Evolutionary conservation across 2,888 invertebrate genomes (phyloP).

Genomic region (Omphaloscelis lunosa): DNA sequence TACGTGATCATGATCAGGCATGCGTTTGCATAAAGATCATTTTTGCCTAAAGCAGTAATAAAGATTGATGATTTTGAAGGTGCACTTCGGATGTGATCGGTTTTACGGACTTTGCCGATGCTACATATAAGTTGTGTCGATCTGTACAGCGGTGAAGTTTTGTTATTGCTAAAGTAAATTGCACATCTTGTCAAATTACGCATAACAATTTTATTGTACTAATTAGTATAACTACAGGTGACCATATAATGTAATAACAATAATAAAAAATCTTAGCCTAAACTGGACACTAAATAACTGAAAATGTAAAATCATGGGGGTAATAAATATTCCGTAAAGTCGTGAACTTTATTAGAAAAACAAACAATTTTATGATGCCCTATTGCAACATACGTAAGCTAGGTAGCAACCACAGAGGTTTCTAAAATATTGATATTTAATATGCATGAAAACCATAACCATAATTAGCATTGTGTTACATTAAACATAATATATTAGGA

Average conservation of each 20-base stretch:
- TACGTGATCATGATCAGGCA: too few relatives aligned
- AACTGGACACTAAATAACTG: not conserved
- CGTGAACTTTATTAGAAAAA: not conserved
- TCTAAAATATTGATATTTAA: too few relatives aligned
- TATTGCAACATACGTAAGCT: not conserved
- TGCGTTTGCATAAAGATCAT: too few relatives aligned
- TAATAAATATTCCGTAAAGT: not conserved
- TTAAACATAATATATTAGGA: not conserved
- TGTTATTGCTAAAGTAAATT: conserved; percentile 24
- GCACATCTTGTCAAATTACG: conserved; percentile 28
- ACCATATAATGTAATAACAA: not conserved
- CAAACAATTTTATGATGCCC: not conserved
- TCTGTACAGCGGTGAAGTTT: not conserved
- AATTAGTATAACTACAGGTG: not conserved
- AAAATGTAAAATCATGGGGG: not conserved
- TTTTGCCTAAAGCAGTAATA: too few relatives aligned
- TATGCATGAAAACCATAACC: not conserved
- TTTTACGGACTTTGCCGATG: too few relatives aligned
- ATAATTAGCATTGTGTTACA: not conserved
- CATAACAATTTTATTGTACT: not conserved
- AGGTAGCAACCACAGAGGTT: not conserved
- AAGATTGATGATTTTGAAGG: too few relatives aligned
- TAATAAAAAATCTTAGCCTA: not conserved
- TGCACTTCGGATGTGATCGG: too few relatives aligned
- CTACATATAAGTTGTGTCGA: too few relatives aligned